Evolutionary conservation across 2,888 invertebrate species (phyloP).

Genomic region (Agriopis aurantiaria): DNA sequence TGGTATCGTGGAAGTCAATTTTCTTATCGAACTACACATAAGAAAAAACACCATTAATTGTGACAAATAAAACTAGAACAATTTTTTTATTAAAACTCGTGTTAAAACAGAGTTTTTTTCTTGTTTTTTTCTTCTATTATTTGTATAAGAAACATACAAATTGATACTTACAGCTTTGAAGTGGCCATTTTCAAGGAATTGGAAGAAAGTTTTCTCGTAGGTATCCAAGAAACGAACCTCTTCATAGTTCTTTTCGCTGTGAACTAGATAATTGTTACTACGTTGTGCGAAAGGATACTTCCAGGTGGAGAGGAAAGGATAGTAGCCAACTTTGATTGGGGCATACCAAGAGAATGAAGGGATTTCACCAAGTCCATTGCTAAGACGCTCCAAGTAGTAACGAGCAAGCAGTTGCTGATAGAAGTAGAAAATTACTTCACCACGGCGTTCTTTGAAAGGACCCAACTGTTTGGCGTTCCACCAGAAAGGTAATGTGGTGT

Average conservation of each 20-base stretch:
- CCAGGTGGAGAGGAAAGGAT: slow-evolving; percentile 55
- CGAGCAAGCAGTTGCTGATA: slow-evolving; percentile 90
- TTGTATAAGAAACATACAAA: neutral
- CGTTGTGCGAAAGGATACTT: slow-evolving; percentile 85
- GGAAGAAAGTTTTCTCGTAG: slow-evolving; percentile 85
- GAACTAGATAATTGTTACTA: slow-evolving; percentile 87
- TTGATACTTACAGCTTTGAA: slow-evolving; percentile 83
- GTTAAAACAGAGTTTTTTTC: too few relatives aligned
- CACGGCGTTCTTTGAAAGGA: slow-evolving; percentile 84
- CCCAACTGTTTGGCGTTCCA: slow-evolving; percentile 82
- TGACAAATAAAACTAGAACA: neutral
- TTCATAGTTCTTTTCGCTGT: slow-evolving; percentile 79
- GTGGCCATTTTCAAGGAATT: slow-evolving; percentile 83
- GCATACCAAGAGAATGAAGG: slow-evolving; percentile 88
- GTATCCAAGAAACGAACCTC: slow-evolving; percentile 85
- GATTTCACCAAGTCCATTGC: slow-evolving; percentile 88
- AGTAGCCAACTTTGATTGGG: slow-evolving; percentile 78
- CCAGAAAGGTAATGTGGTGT: slow-evolving; percentile 88
- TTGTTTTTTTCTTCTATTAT: too few relatives aligned
- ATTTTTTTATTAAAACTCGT: too few relatives aligned
- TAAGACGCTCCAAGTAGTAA: slow-evolving; percentile 90
- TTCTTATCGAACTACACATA: slow-evolving; percentile 67
- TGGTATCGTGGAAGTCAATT: slow-evolving; percentile 63
- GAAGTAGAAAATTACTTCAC: slow-evolving; percentile 88
- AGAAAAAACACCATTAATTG: slow-evolving; percentile 27